Evolutionary conservation across 2,113 vertebrate species (phyloP).

Genomic region (Tenrec ecaudatus): DNA sequence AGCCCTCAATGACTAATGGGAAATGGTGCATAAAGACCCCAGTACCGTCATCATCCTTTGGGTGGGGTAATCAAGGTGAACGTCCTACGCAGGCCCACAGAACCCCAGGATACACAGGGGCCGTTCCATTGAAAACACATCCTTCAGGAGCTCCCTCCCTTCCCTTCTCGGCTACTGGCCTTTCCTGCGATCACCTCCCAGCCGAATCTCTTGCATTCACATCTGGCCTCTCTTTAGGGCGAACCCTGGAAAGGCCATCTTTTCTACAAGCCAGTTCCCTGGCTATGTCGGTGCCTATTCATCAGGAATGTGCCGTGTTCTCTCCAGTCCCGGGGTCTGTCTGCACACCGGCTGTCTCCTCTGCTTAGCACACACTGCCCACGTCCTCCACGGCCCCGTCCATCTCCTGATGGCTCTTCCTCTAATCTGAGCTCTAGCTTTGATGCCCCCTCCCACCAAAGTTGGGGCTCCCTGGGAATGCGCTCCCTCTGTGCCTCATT

Average conservation of each 20-base stretch:
- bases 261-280: background rate
- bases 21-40: background rate
- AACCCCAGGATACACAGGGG: background rate
- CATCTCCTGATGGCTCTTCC: background rate
- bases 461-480: background rate
- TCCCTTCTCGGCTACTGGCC: background rate
- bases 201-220: background rate
- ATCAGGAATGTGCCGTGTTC: background rate
- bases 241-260: background rate
- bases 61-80: background rate
- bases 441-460: background rate
- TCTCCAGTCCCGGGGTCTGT: conserved; percentile 39
- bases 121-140: background rate
- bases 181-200: background rate
- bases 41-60: background rate
- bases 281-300: background rate
- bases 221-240: background rate
- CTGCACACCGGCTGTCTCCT: background rate
- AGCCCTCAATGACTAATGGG: background rate
- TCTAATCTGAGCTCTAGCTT: background rate
- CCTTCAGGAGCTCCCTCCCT: background rate
- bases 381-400: background rate
- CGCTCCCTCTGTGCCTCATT: background rate
- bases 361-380: background rate
- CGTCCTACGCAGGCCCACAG: background rate